Percentiles rank a stretch among this genome's conserved stretches.
phyloP scores from a whole-genome alignment of 2,888 invertebrate genomes.

The Ophraella communa region DNA sequence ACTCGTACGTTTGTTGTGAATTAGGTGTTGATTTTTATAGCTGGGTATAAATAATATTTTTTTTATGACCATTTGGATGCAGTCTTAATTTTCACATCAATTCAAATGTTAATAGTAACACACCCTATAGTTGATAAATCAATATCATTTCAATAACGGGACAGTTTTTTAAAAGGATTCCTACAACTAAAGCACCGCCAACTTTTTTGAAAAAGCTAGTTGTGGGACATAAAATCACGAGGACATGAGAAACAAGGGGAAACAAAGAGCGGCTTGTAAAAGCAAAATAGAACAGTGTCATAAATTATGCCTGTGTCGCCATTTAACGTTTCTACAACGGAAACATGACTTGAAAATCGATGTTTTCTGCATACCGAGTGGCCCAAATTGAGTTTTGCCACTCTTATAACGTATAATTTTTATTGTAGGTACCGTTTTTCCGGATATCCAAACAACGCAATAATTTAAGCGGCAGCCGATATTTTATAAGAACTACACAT shows the following conservation, averaged over 20 bases:
- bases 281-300: slow-evolving; percentile 4
- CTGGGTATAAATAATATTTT: too few species aligned
- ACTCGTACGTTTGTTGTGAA: too few species aligned
- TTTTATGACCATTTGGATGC: too few species aligned
- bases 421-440: too few species aligned
- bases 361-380: neutral
- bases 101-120: too few species aligned
- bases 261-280: slow-evolving; percentile 1
- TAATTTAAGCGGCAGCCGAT: too few species aligned
- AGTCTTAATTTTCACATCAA: too few species aligned
- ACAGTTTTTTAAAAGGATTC: too few species aligned
- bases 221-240: slow-evolving; percentile 3
- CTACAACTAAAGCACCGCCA: neutral
- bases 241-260: neutral
- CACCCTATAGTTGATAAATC: too few species aligned
- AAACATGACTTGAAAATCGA: slow-evolving; percentile 7
- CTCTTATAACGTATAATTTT: neutral
- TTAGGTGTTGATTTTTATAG: too few species aligned
- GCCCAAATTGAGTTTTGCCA: neutral
- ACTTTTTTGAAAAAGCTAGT: neutral
- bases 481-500: too few species aligned
- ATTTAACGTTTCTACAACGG: slow-evolving; percentile 8
- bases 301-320: slow-evolving; percentile 7
- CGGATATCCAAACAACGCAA: too few species aligned
- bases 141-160: neutral